Percentiles rank a stretch among this genome's conserved stretches.
Evolutionary conservation across 1,140 invertebrate species (phyloP).

Genomic region (Atta texana): DNA sequence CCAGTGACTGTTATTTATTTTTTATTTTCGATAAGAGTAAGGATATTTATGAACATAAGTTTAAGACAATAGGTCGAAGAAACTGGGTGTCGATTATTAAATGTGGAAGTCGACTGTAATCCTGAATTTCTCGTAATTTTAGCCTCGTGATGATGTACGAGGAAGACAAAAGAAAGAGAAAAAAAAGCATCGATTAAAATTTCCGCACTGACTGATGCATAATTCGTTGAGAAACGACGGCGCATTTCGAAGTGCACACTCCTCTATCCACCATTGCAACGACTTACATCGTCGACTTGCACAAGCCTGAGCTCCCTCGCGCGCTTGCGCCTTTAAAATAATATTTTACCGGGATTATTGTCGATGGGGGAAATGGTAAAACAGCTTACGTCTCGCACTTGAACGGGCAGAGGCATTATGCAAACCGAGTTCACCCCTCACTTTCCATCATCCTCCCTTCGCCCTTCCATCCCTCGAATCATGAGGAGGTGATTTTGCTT

Average conservation of each 20-base stretch:
- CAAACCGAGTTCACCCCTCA: constrained; percentile 80
- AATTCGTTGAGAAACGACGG: constrained; percentile 38
- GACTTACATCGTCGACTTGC: constrained; percentile 52
- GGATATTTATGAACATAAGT: not conserved
- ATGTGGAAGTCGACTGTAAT: constrained; percentile 32
- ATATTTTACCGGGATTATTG: constrained; percentile 83
- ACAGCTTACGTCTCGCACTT: constrained; percentile 80
- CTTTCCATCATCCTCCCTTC: constrained; percentile 62
- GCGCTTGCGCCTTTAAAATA: constrained; percentile 79
- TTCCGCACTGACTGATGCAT: constrained; percentile 50
- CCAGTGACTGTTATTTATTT: not conserved
- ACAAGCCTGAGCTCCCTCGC: constrained; percentile 28
- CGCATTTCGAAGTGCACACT: constrained; percentile 43
- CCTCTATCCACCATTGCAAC: constrained; percentile 25
- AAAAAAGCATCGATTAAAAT: constrained; percentile 50
- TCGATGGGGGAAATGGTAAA: constrained; percentile 78
- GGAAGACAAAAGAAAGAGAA: not conserved
- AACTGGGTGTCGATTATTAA: not conserved
- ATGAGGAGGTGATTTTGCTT: constrained; percentile 67
- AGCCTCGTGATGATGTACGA: not conserved
- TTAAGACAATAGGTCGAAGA: constrained; percentile 9
- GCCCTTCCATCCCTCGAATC: constrained; percentile 47
- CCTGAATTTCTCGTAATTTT: constrained; percentile 32
- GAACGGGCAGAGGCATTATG: constrained; percentile 81
- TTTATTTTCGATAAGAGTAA: not conserved